Conservation (phyloP, 2,113 vertebrate genomes). For the Hemichromis elongatus region DNA sequence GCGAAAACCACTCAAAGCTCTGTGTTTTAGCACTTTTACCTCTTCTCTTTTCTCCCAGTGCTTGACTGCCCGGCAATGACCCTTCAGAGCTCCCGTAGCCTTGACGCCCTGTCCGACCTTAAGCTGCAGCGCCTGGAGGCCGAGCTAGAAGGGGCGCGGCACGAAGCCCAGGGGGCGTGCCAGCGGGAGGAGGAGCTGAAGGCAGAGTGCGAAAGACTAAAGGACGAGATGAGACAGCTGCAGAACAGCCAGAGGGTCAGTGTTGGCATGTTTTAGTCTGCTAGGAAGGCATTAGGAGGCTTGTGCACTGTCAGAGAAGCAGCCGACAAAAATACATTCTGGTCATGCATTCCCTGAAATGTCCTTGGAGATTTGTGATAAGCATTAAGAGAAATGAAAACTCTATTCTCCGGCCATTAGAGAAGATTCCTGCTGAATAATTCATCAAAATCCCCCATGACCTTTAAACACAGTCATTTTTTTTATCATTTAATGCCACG, state of each 20-base stretch:
- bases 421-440: neutral
- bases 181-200: constrained; percentile 89
- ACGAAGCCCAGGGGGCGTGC: constrained; percentile 85
- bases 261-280: neutral
- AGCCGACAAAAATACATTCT: neutral
- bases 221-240: constrained; percentile 86
- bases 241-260: constrained; percentile 84
- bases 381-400: neutral
- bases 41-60: constrained; percentile 49
- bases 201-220: constrained; percentile 83
- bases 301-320: neutral
- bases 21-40: neutral
- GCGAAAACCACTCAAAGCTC: neutral
- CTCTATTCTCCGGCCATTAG: neutral
- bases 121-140: constrained; percentile 83
- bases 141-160: constrained; percentile 85
- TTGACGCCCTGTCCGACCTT: constrained; percentile 78
- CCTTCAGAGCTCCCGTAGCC: constrained; percentile 79
- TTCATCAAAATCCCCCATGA: neutral
- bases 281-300: neutral
- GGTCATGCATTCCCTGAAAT: neutral
- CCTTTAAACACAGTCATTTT: neutral
- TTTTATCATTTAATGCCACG: accelerated
- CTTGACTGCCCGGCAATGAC: constrained; percentile 78
- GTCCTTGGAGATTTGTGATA: neutral